These are phyloP conservation scores for Andrena camellia DNA, from an alignment of 2,888 invertebrate genomes.

Conservation along the genomic window DNA sequence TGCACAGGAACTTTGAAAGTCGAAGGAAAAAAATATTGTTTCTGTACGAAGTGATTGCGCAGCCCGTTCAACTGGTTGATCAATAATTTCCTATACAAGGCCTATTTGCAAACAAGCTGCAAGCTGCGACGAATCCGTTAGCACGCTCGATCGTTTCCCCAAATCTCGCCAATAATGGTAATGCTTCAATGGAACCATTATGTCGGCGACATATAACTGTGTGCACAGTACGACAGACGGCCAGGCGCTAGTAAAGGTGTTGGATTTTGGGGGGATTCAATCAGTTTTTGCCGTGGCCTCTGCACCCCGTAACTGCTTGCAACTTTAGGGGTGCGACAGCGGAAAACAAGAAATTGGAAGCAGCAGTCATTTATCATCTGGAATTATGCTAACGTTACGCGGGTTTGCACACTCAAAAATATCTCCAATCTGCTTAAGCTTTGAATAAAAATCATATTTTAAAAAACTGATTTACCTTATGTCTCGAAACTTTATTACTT, in stretches of 20 bases:
- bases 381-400: neutral
- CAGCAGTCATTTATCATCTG: slow-evolving; percentile 15
- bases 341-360: slow-evolving; percentile 49
- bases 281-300: slow-evolving; percentile 72
- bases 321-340: slow-evolving; percentile 26
- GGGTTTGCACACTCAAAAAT: neutral
- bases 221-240: slow-evolving; percentile 79
- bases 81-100: slow-evolving; percentile 79
- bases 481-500: too few species aligned
- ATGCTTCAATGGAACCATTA: slow-evolving; percentile 81
- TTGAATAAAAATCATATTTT: neutral
- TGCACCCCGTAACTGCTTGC: slow-evolving; percentile 50
- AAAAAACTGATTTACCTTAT: neutral
- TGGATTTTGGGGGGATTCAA: slow-evolving; percentile 77
- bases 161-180: slow-evolving; percentile 84
- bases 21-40: slow-evolving; percentile 5
- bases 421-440: neutral
- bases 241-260: slow-evolving; percentile 77
- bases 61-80: slow-evolving; percentile 68
- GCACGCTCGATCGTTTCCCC: slow-evolving; percentile 82
- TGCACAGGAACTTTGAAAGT: too few species aligned
- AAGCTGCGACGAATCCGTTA: slow-evolving; percentile 85
- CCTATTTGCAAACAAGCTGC: slow-evolving; percentile 84
- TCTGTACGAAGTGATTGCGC: neutral
- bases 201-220: slow-evolving; percentile 80